These are phyloP conservation scores for Calvadosia cruxmelitensis DNA, from an alignment of 30 jellyfish, hydroid and myxozoan species.

Conservation along the genomic window DNA sequence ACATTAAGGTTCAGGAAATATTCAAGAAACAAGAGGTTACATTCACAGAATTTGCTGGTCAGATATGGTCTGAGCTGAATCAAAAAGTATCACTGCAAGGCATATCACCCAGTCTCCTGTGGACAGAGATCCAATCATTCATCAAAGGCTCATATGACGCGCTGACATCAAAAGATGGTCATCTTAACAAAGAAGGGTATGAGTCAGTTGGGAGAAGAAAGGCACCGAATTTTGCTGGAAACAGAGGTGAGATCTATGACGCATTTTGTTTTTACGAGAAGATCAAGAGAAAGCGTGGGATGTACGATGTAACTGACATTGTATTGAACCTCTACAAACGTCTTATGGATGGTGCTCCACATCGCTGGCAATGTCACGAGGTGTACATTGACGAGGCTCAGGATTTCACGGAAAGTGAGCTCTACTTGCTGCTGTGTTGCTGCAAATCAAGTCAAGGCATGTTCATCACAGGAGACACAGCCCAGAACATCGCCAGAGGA, in stretches of 20 bases:
- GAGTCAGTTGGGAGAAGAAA: conserved; percentile 51
- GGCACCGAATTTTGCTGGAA: conserved; percentile 73
- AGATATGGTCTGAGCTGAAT: conserved; percentile 56
- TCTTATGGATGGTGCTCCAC: conserved; percentile 11
- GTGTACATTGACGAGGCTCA: conserved; percentile 78
- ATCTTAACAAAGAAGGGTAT: conserved; percentile 34
- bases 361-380: conserved; percentile 58
- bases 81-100: conserved; percentile 12
- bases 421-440: conserved; percentile 42
- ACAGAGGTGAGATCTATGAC: conserved; percentile 46
- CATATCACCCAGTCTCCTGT: conserved; percentile 60
- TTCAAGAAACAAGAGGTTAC: conserved; percentile 40
- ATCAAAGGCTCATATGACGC: conserved; percentile 65
- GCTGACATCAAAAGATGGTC: conserved; percentile 31
- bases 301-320: conserved; percentile 58
- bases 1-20: neutral
- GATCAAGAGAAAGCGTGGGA: conserved; percentile 13
- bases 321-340: conserved; percentile 45
- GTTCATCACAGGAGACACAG: conserved; percentile 89
- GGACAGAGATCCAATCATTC: conserved; percentile 85
- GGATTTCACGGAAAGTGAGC: conserved; percentile 79
- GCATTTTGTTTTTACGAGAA: conserved; percentile 34
- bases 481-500: conserved; percentile 80
- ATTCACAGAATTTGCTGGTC: conserved; percentile 36
- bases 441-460: conserved; percentile 58